Evolutionary conservation across 2,113 vertebrate species (phyloP).

Genomic region (Paratilapia polleni): DNA sequence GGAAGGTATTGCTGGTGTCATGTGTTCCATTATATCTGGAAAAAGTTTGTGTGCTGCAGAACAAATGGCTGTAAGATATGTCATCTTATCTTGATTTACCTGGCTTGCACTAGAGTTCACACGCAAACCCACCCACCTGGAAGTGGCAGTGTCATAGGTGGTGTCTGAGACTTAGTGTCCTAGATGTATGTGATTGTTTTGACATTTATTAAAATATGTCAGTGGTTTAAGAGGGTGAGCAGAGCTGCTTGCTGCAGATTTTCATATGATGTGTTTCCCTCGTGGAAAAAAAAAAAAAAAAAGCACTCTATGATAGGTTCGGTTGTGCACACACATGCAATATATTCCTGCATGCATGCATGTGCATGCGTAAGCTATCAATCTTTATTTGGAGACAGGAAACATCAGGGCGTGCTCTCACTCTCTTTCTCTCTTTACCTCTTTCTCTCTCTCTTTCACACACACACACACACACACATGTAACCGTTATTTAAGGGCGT

Average conservation of each 20-base stretch:
- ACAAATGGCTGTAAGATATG: not conserved
- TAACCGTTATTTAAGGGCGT: constrained; percentile 67
- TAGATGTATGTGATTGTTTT: not conserved
- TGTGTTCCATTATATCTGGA: constrained; percentile 24
- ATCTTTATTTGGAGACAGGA: constrained; percentile 70
- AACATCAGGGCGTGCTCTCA: constrained; percentile 63
- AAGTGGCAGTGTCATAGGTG: not conserved
- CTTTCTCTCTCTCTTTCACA: not conserved
- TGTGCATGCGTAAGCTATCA: constrained; percentile 9
- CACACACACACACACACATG: constrained; percentile 19
- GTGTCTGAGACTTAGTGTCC: not conserved
- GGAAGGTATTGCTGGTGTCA: not conserved
- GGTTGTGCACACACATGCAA: not conserved
- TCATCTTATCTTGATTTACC: not conserved
- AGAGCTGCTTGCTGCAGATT: not conserved
- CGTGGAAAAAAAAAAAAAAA: not conserved
- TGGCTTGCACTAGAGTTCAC: not conserved
- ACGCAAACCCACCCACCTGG: not conserved
- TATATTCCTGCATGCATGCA: not conserved
- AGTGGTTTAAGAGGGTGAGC: not conserved
- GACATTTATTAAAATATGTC: constrained; percentile 8
- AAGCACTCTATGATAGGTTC: not conserved
- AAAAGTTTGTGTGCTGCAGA: not conserved
- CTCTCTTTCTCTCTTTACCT: constrained; percentile 31
- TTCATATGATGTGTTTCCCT: not conserved